These are phyloP conservation scores for Nanger granti DNA, from an alignment of 2,113 vertebrate species.

Conservation along the genomic window DNA sequence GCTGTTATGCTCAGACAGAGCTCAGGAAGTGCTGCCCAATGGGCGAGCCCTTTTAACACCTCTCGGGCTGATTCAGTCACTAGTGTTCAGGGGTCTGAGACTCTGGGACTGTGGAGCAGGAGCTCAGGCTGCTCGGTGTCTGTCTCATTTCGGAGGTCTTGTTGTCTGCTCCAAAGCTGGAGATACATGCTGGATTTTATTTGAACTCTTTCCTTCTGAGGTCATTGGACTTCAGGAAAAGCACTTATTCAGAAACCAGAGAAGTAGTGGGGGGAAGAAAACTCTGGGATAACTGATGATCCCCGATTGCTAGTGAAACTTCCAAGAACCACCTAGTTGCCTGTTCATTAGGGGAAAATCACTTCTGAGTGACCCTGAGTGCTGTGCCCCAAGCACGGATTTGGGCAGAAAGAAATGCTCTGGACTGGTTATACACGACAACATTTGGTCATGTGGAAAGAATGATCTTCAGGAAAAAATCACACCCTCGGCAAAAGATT, in stretches of 20 bases:
- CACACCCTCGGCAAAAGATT: slow-evolving; percentile 44
- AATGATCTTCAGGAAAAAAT: slow-evolving; percentile 67
- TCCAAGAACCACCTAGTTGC: neutral
- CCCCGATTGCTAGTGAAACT: neutral
- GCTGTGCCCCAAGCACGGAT: neutral
- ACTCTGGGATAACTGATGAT: neutral
- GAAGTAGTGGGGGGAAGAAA: neutral
- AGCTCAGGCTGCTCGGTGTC: neutral
- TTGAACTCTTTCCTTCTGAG: neutral
- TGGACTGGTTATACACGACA: neutral
- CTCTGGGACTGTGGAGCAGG: neutral
- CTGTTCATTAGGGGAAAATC: neutral
- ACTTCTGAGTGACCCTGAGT: neutral
- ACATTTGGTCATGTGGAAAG: slow-evolving; percentile 57
- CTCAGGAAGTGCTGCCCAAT: neutral
- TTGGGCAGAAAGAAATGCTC: neutral
- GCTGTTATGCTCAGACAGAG: neutral
- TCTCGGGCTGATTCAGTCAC: neutral
- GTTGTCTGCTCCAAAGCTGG: neutral
- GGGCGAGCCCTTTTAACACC: neutral
- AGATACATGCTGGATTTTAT: neutral
- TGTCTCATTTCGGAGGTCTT: neutral
- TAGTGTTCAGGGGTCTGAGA: neutral
- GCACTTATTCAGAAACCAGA: neutral
- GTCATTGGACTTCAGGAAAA: neutral